Base-by-base conservation (phyloP, 2,797 vertebrate genomes). In the Tragopan temminckii region DNA sequence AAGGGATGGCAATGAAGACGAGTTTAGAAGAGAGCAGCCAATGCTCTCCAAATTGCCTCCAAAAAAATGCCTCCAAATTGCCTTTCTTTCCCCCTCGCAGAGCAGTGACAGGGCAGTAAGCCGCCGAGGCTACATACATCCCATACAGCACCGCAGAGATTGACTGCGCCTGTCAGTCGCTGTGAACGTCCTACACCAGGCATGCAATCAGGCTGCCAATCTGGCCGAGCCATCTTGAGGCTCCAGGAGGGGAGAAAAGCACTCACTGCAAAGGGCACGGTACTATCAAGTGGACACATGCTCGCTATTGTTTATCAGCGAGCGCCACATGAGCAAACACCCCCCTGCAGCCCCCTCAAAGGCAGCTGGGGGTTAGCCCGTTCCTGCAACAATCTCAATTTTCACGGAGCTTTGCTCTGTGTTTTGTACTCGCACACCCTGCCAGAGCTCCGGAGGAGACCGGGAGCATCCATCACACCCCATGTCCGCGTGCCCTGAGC, bases 171-270 rank as follows among this genome's bases (percentile, higher is more conserved):
- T 91, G 94, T 95, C 95, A 94, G 55, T 93, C 92, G 86, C 74
- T 43, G 80, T 83, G 83, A 81, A 85, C 55, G 80, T 86, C 93
- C 85, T 46, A 83, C 59, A 6, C 86, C n/a, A 46, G 75, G 94
- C 80, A 59, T 83, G 88, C 89, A 83, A 94, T 93, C 92, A 84
- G 92, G 36, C 90, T 95, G 95, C 92, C 92, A 72, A 91, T 91
- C 93, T 86, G 90, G 77, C 77, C 58, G 21, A 91, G 85, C 74
- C 85, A 88, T 85, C 90, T 75, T 42, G 27, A 93, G 80, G 20
- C 50, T 87, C 45, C 19, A n/a, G 79, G 4, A 23, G 42, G 27
- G 1, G 14, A 33, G 55, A 80, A 42, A 50, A 58, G 25, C 69
- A 45, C 78, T 76, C 80, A 33, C 92, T 93, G 58, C 76, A 83